Percentiles rank a stretch among this genome's conserved stretches.
Evolutionary conservation across 2,113 vertebrate species (phyloP).

Genomic region (Plestiodon gilberti): DNA sequence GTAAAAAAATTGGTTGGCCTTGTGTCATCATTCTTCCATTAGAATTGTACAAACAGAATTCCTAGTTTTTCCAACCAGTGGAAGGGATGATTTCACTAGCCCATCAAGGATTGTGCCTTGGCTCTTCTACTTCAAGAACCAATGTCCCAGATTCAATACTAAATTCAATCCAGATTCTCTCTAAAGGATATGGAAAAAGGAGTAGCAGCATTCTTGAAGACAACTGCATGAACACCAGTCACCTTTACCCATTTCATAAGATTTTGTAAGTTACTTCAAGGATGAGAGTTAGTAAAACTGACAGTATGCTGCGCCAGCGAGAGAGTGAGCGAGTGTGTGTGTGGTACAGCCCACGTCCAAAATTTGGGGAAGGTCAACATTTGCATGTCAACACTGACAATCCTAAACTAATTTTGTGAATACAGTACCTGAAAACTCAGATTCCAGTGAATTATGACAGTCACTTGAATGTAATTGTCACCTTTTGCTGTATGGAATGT

Average conservation of each 20-base stretch:
- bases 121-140: slow-evolving; percentile 18
- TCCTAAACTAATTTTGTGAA: no score
- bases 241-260: no score
- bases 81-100: slow-evolving; percentile 34
- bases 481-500: no score
- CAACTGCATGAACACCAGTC: neutral
- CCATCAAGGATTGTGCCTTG: slow-evolving; percentile 22
- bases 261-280: neutral
- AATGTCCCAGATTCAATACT: neutral
- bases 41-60: slow-evolving; percentile 42
- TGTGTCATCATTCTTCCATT: slow-evolving; percentile 42
- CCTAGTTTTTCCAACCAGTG: slow-evolving; percentile 40
- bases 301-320: no score
- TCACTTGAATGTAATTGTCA: no score
- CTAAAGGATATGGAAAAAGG: slow-evolving; percentile 10
- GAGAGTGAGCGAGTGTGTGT: no score
- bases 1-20: slow-evolving; percentile 37
- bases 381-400: no score
- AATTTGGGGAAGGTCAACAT: no score
- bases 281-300: neutral
- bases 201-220: neutral
- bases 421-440: no score
- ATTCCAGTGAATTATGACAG: no score
- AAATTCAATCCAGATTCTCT: no score
- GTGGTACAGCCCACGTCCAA: no score